These are phyloP conservation scores for Orius laevigatus DNA, from an alignment of 1,140 invertebrate genomes.

Conservation along the genomic window DNA sequence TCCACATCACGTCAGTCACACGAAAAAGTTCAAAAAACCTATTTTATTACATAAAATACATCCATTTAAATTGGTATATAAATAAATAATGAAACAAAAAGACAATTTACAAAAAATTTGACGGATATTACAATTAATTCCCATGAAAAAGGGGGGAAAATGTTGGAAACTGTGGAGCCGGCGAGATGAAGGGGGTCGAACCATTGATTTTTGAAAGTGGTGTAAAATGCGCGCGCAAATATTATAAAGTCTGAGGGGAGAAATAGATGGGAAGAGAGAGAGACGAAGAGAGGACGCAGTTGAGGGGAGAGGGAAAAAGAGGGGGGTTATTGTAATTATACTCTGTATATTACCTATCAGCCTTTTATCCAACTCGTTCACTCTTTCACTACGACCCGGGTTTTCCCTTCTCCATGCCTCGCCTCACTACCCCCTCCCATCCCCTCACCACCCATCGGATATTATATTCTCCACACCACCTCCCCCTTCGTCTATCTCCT, in stretches of 20 bases:
- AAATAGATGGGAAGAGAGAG: slow-evolving; percentile 5
- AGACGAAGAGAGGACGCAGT: slow-evolving; percentile 14
- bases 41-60: too few relatives aligned
- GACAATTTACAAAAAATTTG: too few relatives aligned
- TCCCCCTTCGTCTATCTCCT: neutral
- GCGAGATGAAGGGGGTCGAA: neutral
- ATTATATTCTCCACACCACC: neutral
- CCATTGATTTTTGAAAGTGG: slow-evolving; percentile 18
- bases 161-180: neutral
- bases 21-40: too few relatives aligned
- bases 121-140: too few relatives aligned
- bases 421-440: neutral
- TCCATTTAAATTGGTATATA: too few relatives aligned
- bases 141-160: neutral
- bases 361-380: slow-evolving; percentile 18
- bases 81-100: too few relatives aligned
- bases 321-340: slow-evolving; percentile 12
- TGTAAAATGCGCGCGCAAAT: slow-evolving; percentile 20
- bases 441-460: neutral
- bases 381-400: slow-evolving; percentile 2
- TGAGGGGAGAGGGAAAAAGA: slow-evolving; percentile 15
- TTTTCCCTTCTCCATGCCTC: neutral
- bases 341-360: slow-evolving; percentile 9
- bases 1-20: too few relatives aligned
- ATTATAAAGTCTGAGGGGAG: slow-evolving; percentile 12